These are phyloP conservation scores for Salpingus planirostris DNA, from an alignment of 2,888 invertebrate species.

Conservation along the genomic window DNA sequence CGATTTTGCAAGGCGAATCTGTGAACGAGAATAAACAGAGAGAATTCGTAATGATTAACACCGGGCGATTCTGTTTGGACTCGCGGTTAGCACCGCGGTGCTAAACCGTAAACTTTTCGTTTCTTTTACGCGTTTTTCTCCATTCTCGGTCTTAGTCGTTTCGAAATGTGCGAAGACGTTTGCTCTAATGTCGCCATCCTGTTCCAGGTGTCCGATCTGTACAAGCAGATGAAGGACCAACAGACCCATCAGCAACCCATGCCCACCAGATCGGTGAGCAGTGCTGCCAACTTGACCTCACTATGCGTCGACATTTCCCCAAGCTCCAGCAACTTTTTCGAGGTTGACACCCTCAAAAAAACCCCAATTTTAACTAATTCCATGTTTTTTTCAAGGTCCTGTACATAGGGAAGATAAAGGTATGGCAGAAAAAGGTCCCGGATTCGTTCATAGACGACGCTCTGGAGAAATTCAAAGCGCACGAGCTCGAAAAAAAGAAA, in stretches of 20 bases:
- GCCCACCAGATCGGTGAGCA: slow-evolving; percentile 42
- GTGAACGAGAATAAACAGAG: no score
- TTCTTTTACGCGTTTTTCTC: no score
- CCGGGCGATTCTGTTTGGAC: no score
- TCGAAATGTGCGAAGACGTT: no score
- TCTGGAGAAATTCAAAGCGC: slow-evolving; percentile 69
- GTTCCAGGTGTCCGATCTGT: slow-evolving; percentile 60
- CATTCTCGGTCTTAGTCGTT: no score
- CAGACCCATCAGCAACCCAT: slow-evolving; percentile 24
- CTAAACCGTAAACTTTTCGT: no score
- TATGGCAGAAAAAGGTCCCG: slow-evolving; percentile 78
- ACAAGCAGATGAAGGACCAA: slow-evolving; percentile 63
- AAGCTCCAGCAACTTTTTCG: slow-evolving; percentile 82
- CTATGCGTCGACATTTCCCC: slow-evolving; percentile 72
- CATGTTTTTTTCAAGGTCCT: slow-evolving; percentile 52
- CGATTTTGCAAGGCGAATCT: no score
- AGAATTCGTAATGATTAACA: no score
- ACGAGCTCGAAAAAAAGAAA: slow-evolving; percentile 61
- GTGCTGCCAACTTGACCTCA: slow-evolving; percentile 57
- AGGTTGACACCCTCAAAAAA: slow-evolving; percentile 53
- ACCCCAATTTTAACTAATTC: background rate
- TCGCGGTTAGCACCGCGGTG: no score
- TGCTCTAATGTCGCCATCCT: no score
- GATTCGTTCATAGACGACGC: slow-evolving; percentile 88
- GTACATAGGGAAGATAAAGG: slow-evolving; percentile 85